These are phyloP conservation scores for Riptortus pedestris DNA, from an alignment of 1,140 invertebrate genomes.

Conservation along the genomic window DNA sequence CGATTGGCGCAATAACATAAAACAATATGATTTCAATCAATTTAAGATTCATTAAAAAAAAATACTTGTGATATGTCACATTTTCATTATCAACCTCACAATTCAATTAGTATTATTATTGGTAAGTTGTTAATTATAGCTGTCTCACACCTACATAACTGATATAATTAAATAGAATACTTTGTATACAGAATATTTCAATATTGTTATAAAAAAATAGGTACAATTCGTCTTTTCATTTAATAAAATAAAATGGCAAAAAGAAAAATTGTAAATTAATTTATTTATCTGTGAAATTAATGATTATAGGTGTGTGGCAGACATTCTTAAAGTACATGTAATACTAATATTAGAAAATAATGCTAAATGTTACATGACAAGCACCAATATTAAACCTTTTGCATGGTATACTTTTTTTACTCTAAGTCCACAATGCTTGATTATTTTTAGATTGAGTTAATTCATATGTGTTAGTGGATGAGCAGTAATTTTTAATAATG, in stretches of 20 bases:
- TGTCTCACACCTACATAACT: conserved; percentile 5
- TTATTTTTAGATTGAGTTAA: conserved; percentile 11
- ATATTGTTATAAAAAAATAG: conserved; percentile 13
- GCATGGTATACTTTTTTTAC: not conserved
- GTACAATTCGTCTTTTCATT: not conserved
- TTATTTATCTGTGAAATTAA: too few relatives aligned
- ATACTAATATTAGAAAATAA: conserved; percentile 5
- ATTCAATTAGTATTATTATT: conserved; percentile 14
- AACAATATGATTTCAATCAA: not conserved
- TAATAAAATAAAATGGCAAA: too few relatives aligned
- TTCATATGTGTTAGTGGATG: conserved; percentile 10
- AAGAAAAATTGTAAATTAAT: too few relatives aligned
- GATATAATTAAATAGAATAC: not conserved
- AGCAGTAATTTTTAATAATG: not conserved
- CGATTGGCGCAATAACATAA: not conserved
- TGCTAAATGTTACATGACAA: conserved; percentile 3
- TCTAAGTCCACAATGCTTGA: conserved; percentile 5
- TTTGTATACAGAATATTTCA: not conserved
- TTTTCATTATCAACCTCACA: conserved; percentile 4
- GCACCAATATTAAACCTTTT: conserved; percentile 10
- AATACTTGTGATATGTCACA: conserved; percentile 5
- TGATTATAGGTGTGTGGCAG: conserved; percentile 13
- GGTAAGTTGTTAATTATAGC: conserved; percentile 2
- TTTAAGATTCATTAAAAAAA: conserved; percentile 1
- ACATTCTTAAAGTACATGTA: conserved; percentile 1